These are phyloP conservation scores for Phengaris alcon DNA, from an alignment of 2,888 invertebrate species.

Conservation along the genomic window DNA sequence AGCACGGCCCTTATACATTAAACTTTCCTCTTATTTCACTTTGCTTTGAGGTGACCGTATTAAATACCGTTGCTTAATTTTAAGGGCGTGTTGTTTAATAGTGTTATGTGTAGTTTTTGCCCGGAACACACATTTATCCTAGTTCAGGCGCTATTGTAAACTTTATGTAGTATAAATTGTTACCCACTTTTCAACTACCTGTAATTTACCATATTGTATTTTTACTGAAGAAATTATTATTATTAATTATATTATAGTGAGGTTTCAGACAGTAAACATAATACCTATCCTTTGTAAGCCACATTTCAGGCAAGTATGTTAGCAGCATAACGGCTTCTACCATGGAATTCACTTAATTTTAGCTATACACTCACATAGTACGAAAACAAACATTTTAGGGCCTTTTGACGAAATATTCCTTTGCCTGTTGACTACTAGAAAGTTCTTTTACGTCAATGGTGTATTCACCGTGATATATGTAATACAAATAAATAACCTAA, in stretches of 20 bases:
- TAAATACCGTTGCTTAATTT: background rate
- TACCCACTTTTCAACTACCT: too few relatives aligned
- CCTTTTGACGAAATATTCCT: conserved; percentile 3
- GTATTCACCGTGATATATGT: too few relatives aligned
- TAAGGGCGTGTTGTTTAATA: background rate
- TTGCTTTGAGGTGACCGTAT: background rate
- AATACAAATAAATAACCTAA: too few relatives aligned
- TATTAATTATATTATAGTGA: background rate
- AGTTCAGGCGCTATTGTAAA: too few relatives aligned
- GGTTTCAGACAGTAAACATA: background rate
- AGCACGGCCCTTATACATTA: too few relatives aligned
- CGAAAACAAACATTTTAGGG: conserved; percentile 6
- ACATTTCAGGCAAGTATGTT: background rate
- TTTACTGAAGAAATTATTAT: too few relatives aligned
- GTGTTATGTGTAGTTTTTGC: too few relatives aligned
- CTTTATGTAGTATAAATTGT: too few relatives aligned
- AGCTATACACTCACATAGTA: background rate
- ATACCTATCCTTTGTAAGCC: background rate
- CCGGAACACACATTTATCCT: too few relatives aligned
- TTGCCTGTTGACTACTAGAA: background rate
- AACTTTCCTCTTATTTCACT: background rate
- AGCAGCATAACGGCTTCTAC: background rate
- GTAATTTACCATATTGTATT: too few relatives aligned
- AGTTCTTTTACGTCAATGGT: background rate
- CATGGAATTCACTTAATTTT: background rate